phyloP scores from a whole-genome alignment of 1,140 invertebrate species.

The Lepidostoma basale region DNA sequence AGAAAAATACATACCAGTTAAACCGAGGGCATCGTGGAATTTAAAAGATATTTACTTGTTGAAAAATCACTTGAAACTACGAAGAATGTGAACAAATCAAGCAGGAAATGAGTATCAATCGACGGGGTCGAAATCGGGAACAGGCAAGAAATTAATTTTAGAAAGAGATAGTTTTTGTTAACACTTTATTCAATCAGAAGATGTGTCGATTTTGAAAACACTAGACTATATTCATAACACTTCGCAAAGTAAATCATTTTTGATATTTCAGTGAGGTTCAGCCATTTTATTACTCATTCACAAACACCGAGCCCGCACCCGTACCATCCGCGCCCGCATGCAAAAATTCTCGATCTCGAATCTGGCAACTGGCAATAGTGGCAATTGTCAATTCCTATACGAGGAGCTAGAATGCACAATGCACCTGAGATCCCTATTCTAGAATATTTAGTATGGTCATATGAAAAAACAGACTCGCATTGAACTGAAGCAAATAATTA shows the following conservation, averaged over 20 bases:
- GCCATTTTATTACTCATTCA: slow-evolving; percentile 6
- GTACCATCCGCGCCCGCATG: not conserved
- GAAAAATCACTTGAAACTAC: too few relatives aligned
- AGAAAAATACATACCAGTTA: too few relatives aligned
- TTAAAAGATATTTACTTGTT: too few relatives aligned
- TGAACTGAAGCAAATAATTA: too few relatives aligned
- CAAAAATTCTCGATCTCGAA: not conserved
- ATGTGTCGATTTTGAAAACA: not conserved
- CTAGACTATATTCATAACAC: not conserved
- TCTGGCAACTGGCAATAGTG: slow-evolving; percentile 18
- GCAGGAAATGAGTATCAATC: not conserved
- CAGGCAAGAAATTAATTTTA: not conserved
- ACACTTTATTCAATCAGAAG: not conserved
- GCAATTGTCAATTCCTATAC: not conserved
- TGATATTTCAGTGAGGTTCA: not conserved
- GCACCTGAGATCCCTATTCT: too few relatives aligned
- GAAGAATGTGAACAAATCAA: slow-evolving; percentile 1
- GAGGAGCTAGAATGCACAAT: slow-evolving; percentile 16
- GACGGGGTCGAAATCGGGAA: not conserved
- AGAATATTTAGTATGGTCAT: too few relatives aligned
- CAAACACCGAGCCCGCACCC: not conserved
- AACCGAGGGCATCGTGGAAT: too few relatives aligned
- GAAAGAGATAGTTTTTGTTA: not conserved
- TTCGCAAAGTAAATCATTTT: not conserved
- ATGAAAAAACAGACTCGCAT: too few relatives aligned